Evolutionary conservation across 2,888 invertebrate species (phyloP), one percentile per base, ranked within the genome.

Genomic region (Zeuzera pyrina): DNA sequence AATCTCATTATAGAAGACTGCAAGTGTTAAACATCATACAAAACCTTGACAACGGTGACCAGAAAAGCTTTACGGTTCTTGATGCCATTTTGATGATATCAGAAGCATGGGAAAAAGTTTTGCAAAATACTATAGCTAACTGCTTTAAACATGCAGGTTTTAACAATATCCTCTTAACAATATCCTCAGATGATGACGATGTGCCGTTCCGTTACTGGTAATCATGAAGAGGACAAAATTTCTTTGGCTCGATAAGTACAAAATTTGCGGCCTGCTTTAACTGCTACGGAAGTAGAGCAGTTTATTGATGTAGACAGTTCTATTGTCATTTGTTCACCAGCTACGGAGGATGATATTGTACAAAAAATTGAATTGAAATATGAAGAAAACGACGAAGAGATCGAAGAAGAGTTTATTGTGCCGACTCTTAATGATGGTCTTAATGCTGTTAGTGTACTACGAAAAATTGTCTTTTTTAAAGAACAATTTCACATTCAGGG

Each of bases 81-180:
- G 43, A 45, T 31, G 41, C 38, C 31, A 42, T 41, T 39, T 36
- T 45, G 36, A 42, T 45, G 46, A 39, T 46, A 41, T 28, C 39
- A 26, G 46, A 46, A 36, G 42, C 42, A 35, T 46, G 46, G 42
- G 30, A 36, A 31, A 36, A 40, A 26, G 37, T 40, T 37, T 37
- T 30, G 35, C 40, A 30, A 37, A 35, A n/a, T n/a, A 39, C 29
- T 14, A 29, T 41, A 31, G 38, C 29, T n/a, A 1, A 38, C 38
- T 12, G 39, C 39, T 40, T 34, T 34, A 15, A 40, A 37, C 38
- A 46, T 15, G 43, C 41, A 35, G 41, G 42, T 33, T 43, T 45
- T 37, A 35, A 37, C 28, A 28, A 25, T 6, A 5, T 10, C 25
- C 36, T 23, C 33, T 33, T 37, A 36, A 29, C 37, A 38, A 34